Evolutionary conservation across 2,888 invertebrate genomes (phyloP), one percentile per base, ranked within the genome.

Genomic region (Zonitis immaculata): DNA sequence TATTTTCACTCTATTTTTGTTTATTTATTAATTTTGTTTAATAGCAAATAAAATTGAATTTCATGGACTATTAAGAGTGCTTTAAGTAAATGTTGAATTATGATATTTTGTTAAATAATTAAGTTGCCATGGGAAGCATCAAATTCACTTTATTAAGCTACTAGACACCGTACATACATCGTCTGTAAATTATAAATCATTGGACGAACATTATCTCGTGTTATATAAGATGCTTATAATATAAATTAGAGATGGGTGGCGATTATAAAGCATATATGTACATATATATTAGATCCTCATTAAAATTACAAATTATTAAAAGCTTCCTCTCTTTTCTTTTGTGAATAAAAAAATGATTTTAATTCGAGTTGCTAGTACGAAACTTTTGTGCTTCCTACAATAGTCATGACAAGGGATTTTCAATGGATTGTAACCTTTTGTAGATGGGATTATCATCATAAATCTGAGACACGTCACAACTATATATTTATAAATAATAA

Each of bases 401-500:
- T 20, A 20, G 20, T 39, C 20, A 39, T n/a, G 20, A 20, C n/a
- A 35, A 39, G 39, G 39, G 39, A 18, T 9, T 20, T 18, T 9
- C 11, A 20, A 20, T 20, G 11, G 8, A 26, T 26, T 18, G 39
- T 39, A 16, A 8, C 35, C 35, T 16, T 35, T 22, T n/a, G n/a
- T n/a, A n/a, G n/a, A n/a, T n/a, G n/a, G 26, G 5, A 11, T 9
- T 39, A 20, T 8, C 5, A 20, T 39, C 39, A 39, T 5, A 39
- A 20, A 20, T 39, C 20, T 18, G 39, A 18, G 18, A 20, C n/a
- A n/a, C n/a, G n/a, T n/a, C n/a, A n/a, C n/a, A n/a, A n/a, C n/a
- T n/a, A n/a, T n/a, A n/a, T n/a, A n/a, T n/a, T 39, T 39, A 39
- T 39, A 39, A 39, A n/a, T n/a, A 22, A n/a, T 39, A 20, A 39